Evolutionary conservation across 2,888 invertebrate species (phyloP).

Genomic region (Microplitis manilae): DNA sequence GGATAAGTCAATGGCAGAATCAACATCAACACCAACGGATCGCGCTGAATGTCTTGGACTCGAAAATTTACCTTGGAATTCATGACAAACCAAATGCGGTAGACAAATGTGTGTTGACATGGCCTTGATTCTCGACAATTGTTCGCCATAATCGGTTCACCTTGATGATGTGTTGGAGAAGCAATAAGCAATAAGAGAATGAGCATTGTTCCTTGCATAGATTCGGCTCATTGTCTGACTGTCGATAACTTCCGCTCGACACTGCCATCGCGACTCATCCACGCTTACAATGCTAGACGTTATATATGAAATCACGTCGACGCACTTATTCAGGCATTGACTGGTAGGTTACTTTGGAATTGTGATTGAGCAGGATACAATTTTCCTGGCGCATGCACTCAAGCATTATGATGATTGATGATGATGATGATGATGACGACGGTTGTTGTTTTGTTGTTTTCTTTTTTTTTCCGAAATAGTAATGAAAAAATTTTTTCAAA

Average conservation of each 20-base stretch:
- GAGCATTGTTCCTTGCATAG: slow-evolving; percentile 62
- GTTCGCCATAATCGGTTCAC: slow-evolving; percentile 60
- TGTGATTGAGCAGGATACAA: neutral
- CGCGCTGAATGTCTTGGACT: neutral
- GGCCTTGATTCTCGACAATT: slow-evolving; percentile 56
- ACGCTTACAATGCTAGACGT: neutral
- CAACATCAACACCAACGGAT: slow-evolving; percentile 6
- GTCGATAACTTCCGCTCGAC: slow-evolving; percentile 62
- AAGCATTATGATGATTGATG: slow-evolving; percentile 7
- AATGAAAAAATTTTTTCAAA: slow-evolving; percentile 8
- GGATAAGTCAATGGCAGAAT: slow-evolving; percentile 17
- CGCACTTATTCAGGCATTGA: slow-evolving; percentile 36
- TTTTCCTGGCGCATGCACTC: neutral
- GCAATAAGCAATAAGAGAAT: slow-evolving; percentile 54
- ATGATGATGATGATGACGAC: slow-evolving; percentile 10
- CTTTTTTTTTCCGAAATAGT: neutral
- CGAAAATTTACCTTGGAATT: slow-evolving; percentile 30
- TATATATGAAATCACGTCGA: slow-evolving; percentile 48
- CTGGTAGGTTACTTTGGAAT: slow-evolving; percentile 47
- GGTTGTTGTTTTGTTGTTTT: neutral
- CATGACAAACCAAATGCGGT: slow-evolving; percentile 28
- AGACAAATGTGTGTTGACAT: slow-evolving; percentile 52
- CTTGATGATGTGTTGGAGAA: slow-evolving; percentile 49
- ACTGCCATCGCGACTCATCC: slow-evolving; percentile 4
- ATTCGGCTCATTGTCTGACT: slow-evolving; percentile 60